Conservation (phyloP, 2,888 invertebrate species). For the Dicroscelio sp. region DNA sequence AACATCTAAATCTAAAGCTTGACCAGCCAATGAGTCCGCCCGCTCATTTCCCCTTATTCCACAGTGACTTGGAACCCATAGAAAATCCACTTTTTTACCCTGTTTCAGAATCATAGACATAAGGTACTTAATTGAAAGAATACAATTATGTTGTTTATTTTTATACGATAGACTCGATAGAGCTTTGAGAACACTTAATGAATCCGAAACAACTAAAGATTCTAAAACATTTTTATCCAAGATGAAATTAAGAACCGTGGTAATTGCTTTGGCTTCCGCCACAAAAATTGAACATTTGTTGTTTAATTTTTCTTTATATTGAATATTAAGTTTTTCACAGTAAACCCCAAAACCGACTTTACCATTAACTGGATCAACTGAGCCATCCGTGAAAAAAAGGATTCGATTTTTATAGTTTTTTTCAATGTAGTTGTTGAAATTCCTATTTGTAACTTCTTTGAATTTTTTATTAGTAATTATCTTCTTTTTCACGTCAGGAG, state of each 20-base stretch:
- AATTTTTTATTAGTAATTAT: too few species aligned
- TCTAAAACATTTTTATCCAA: not conserved
- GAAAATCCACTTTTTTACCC: too few species aligned
- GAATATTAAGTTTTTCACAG: not conserved
- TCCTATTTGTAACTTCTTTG: not conserved
- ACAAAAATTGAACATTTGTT: not conserved
- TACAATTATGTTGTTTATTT: too few species aligned
- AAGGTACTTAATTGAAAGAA: too few species aligned
- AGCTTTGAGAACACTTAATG: too few species aligned
- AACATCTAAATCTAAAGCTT: too few species aligned
- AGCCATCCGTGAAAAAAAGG: not conserved
- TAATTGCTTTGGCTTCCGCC: not conserved
- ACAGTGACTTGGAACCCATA: too few species aligned
- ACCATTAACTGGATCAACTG: not conserved
- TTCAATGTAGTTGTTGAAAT: not conserved
- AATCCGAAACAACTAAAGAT: not conserved
- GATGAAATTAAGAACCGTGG: not conserved
- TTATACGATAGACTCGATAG: too few species aligned
- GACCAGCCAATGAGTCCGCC: too few species aligned
- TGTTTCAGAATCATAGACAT: too few species aligned
- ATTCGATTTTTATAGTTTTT: not conserved
- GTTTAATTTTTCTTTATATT: not conserved
- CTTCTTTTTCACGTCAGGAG: too few species aligned
- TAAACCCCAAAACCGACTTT: not conserved
- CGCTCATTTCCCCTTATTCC: too few species aligned